phyloP scores from a whole-genome alignment of 2,888 invertebrate species.

The Oligia strigilis region DNA sequence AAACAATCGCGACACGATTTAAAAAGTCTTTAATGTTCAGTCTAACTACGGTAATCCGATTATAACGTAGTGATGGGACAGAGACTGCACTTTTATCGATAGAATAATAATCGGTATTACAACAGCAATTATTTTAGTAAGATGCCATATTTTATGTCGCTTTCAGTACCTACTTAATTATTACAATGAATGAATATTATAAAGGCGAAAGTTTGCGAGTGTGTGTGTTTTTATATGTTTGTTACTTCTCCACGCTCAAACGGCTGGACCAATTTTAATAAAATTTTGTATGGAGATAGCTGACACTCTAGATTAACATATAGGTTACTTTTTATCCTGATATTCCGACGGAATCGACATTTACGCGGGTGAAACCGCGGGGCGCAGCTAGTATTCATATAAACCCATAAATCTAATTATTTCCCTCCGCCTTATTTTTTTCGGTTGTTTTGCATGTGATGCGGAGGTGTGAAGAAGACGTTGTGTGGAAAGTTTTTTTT shows the following conservation, averaged over 20 bases:
- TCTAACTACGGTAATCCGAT: slow-evolving; percentile 70
- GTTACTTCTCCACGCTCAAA: too few species aligned
- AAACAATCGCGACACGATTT: slow-evolving; percentile 53
- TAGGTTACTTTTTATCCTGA: too few species aligned
- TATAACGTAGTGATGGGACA: slow-evolving; percentile 62
- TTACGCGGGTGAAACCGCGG: too few species aligned
- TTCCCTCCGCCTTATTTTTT: not conserved
- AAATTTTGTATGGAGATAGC: too few species aligned
- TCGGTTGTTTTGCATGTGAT: not conserved
- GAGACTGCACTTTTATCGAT: slow-evolving; percentile 25
- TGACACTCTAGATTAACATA: too few species aligned
- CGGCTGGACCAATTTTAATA: too few species aligned
- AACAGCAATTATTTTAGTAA: not conserved
- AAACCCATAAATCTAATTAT: not conserved
- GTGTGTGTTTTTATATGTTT: too few species aligned
- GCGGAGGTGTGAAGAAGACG: not conserved
- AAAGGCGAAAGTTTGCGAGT: too few species aligned
- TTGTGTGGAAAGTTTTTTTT: not conserved
- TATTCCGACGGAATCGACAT: too few species aligned
- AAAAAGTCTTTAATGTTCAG: slow-evolving; percentile 64
- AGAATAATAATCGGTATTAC: not conserved
- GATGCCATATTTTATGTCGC: not conserved
- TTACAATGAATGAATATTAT: not conserved
- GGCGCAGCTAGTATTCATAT: not conserved
- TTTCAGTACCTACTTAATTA: not conserved